These are phyloP conservation scores for Epirrhoe tristata DNA, from an alignment of 2,888 invertebrate species.

Conservation along the genomic window DNA sequence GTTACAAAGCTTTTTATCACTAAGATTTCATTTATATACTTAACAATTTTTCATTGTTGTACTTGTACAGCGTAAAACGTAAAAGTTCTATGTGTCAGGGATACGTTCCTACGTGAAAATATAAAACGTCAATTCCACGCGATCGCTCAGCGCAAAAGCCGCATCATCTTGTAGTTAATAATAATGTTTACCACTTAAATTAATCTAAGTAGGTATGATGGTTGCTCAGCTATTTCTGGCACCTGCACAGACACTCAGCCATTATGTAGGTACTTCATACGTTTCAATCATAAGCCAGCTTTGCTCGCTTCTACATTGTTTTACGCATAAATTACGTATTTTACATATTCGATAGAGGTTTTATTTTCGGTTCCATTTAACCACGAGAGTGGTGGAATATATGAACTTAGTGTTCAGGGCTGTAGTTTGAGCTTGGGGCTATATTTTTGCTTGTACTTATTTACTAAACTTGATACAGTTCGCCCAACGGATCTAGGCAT, in stretches of 20 bases:
- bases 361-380: slow-evolving; percentile 61
- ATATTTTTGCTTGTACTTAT: neutral
- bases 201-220: neutral
- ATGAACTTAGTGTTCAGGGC: slow-evolving; percentile 37
- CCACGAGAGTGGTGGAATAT: slow-evolving; percentile 42
- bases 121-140: no score
- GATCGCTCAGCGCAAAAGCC: no score
- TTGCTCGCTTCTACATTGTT: slow-evolving; percentile 42
- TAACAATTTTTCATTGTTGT: no score
- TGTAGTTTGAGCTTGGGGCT: slow-evolving; percentile 33
- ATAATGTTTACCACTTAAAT: neutral
- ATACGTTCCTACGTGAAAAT: no score
- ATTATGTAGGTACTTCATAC: slow-evolving; percentile 36
- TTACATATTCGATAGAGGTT: slow-evolving; percentile 43
- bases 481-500: no score
- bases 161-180: no score
- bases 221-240: slow-evolving; percentile 3
- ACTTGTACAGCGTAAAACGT: no score
- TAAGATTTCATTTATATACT: no score
- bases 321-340: slow-evolving; percentile 46
- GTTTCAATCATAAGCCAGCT: slow-evolving; percentile 46
- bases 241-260: slow-evolving; percentile 8
- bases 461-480: neutral
- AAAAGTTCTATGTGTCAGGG: no score
- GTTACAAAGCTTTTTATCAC: no score